Evolutionary conservation across 2,113 vertebrate species (phyloP).

Genomic region (Noctilio leporinus): DNA sequence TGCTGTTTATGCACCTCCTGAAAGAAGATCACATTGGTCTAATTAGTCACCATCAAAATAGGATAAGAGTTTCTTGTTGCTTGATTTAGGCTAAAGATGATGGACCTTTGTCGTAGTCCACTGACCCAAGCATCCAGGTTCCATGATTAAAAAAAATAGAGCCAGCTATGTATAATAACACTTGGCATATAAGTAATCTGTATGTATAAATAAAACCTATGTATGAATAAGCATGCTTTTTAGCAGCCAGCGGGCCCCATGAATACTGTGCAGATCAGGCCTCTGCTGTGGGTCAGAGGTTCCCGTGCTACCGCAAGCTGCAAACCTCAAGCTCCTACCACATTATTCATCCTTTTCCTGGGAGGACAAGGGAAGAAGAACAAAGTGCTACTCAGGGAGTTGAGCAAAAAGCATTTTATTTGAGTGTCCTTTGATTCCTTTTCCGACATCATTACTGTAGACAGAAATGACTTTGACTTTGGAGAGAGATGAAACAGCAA

Average conservation of each 20-base stretch:
- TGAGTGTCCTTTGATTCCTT: neutral
- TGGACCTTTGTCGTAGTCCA: neutral
- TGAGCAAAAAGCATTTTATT: neutral
- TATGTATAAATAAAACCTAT: neutral
- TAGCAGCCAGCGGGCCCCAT: neutral
- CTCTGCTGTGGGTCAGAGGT: neutral
- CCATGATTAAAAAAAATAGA: neutral
- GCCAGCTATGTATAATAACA: neutral
- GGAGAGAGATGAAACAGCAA: neutral
- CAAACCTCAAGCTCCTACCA: neutral
- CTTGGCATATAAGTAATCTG: neutral
- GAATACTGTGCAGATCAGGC: accelerated
- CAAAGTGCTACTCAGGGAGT: neutral
- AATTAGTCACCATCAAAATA: neutral
- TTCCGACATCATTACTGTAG: neutral
- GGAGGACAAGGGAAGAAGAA: neutral
- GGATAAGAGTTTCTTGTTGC: neutral
- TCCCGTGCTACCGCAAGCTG: neutral
- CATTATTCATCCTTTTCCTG: neutral
- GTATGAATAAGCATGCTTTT: neutral
- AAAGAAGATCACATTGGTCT: neutral
- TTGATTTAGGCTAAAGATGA: neutral
- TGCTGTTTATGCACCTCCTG: neutral
- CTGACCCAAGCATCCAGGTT: neutral
- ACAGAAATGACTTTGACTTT: neutral